Percentiles rank a stretch among this genome's conserved stretches.
phyloP scores from a whole-genome alignment of 2,888 invertebrate genomes.

The Brachycybe producta region DNA sequence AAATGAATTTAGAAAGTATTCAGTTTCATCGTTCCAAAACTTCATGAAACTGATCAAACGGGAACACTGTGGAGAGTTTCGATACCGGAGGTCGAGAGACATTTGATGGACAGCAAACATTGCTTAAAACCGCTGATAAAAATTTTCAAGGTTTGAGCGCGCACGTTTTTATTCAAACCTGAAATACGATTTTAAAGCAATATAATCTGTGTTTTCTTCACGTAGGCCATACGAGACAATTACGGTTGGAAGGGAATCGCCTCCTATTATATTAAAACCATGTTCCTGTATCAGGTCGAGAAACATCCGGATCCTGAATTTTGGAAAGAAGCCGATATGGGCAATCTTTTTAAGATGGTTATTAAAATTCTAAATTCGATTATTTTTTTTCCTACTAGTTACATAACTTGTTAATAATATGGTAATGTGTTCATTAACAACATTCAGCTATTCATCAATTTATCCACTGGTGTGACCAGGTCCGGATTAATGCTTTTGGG shows the following conservation, averaged over 20 bases:
- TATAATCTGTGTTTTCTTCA: background rate
- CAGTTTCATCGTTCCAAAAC: conserved; percentile 8
- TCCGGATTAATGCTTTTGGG: too few species aligned
- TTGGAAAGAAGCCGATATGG: conserved; percentile 1
- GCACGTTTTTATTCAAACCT: conserved; percentile 5
- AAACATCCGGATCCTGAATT: background rate
- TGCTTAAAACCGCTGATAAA: conserved; percentile 22
- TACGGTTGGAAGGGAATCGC: conserved; percentile 21
- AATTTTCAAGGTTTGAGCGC: conserved; percentile 21
- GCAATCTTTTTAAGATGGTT: conserved; percentile 2
- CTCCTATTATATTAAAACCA: conserved; percentile 23
- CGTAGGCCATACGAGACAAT: conserved; percentile 21
- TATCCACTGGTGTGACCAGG: too few species aligned
- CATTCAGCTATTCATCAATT: too few species aligned
- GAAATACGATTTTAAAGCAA: background rate
- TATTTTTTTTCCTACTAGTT: too few species aligned
- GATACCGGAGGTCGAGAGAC: conserved; percentile 21
- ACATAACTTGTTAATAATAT: too few species aligned
- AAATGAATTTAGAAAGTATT: background rate
- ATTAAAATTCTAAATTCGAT: too few species aligned
- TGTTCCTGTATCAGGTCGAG: conserved; percentile 21
- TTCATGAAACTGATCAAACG: background rate
- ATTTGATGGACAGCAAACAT: conserved; percentile 17
- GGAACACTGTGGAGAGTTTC: conserved; percentile 11
- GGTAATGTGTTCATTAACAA: too few species aligned